Evolutionary conservation across 2,797 vertebrate species (phyloP).

Genomic region (Cuculus canorus): DNA sequence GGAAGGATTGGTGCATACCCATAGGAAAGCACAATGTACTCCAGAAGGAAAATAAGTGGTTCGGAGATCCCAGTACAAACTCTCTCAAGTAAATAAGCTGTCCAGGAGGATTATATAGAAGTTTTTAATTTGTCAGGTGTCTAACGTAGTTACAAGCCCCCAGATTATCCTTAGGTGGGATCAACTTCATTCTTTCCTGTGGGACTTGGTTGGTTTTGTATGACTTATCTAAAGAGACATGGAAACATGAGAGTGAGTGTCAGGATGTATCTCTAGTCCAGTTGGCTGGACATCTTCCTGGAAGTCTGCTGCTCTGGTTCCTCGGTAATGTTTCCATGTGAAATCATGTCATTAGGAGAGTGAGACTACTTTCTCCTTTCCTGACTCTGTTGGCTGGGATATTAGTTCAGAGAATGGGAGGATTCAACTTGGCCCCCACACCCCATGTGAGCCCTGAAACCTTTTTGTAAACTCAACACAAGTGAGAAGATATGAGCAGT

Average conservation of each 20-base stretch:
- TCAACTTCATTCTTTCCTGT: neutral
- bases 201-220: neutral
- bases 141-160: neutral
- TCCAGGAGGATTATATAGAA: neutral
- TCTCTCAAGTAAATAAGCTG: neutral
- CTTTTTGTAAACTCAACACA: neutral
- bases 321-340: neutral
- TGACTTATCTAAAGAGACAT: neutral
- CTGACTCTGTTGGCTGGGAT: neutral
- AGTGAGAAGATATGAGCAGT: neutral
- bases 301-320: neutral
- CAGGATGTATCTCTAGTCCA: neutral
- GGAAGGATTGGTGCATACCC: neutral
- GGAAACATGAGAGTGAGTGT: rapidly evolving
- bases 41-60: neutral
- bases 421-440: neutral
- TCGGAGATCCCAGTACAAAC: neutral
- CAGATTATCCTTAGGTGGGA: neutral
- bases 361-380: neutral
- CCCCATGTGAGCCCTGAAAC: neutral
- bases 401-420: neutral
- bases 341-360: neutral
- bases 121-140: neutral
- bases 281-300: neutral
- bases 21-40: neutral